Percentiles rank a stretch among this genome's conserved stretches.
These are phyloP conservation scores for Anoplolepis gracilipes DNA, from an alignment of 1,140 invertebrate genomes.

Conservation along the genomic window DNA sequence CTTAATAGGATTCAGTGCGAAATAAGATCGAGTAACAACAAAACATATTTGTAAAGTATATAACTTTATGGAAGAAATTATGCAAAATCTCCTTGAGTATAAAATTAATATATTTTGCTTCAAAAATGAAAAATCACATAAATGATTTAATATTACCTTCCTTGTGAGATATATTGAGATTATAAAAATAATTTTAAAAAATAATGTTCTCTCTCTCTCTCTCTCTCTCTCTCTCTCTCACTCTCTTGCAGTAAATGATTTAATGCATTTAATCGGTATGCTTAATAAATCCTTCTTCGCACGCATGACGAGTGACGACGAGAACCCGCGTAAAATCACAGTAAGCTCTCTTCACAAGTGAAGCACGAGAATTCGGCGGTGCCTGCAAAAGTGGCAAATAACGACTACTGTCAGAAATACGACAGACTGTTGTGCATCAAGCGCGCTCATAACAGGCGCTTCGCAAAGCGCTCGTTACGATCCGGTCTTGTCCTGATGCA, in stretches of 20 bases:
- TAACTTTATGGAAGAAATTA: not conserved
- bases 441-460: slow-evolving; percentile 77
- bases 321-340: slow-evolving; percentile 3
- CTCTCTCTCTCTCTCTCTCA: no score
- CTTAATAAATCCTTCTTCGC: not conserved
- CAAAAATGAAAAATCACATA: not conserved
- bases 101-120: no score
- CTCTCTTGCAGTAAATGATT: not conserved
- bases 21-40: not conserved
- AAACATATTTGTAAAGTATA: not conserved
- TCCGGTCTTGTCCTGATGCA: slow-evolving; percentile 77
- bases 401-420: slow-evolving; percentile 75
- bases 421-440: slow-evolving; percentile 71
- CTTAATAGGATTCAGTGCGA: not conserved
- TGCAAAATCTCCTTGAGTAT: no score
- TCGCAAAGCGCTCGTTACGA: slow-evolving; percentile 77
- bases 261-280: not conserved
- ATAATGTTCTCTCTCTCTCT: not conserved
- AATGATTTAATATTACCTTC: not conserved
- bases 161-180: not conserved
- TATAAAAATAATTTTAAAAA: not conserved
- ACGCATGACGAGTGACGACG: not conserved
- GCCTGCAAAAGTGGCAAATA: slow-evolving; percentile 75
- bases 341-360: slow-evolving; percentile 22
- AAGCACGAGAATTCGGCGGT: slow-evolving; percentile 69